Evolutionary conservation across 2,797 vertebrate genomes (phyloP), one percentile per base, ranked within the genome.

Genomic region (Sebastes variabilis): DNA sequence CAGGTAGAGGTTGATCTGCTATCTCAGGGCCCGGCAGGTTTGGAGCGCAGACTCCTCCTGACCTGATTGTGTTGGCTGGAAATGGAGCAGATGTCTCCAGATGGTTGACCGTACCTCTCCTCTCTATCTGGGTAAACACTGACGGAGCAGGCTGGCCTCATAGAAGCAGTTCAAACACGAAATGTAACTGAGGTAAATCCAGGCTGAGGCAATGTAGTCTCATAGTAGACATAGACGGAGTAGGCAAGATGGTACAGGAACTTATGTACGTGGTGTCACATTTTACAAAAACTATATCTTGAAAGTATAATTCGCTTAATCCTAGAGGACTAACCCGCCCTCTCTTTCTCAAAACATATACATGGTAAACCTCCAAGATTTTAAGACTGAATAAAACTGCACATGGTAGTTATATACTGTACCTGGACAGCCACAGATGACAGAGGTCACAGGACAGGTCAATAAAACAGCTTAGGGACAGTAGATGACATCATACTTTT

Each of bases 11-110:
- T 29, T 66, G 69, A 61, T 82, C 64, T 62, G 54, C 66, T 46
- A 58, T 81, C 77, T 77, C 5, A 61, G 22, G 27, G 52, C 38
- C 34, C 42, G 36, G 46, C 59, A 75, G 76, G 66, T 78, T 73
- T 66, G 61, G 20, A 61, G 27, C 24, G 27, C 68, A 77, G 62
- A 72, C 80, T 84, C 83, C 78, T 84, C 66, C 71, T 93, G 93
- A 90, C 89, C 88, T 86, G 81, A 84, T 87, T 91, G 83, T 83
- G 82, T 82, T 82, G 74, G 65, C 80, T 91, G 77, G 87, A 92
- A 89, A 78, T 75, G 81, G 82, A 86, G 80, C 78, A 83, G 88
- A 88, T 66, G 77, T 77, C 68, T 88, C 76, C 68, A 75, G 81
- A 83, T 80, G 81, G 83, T 76, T 78, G 73, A 73, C 61, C n/a